A percentile compares a stretch with the other conserved stretches of the same genome.
Conservation (phyloP, 2,888 invertebrate genomes). For the Alsophila aescularia region DNA sequence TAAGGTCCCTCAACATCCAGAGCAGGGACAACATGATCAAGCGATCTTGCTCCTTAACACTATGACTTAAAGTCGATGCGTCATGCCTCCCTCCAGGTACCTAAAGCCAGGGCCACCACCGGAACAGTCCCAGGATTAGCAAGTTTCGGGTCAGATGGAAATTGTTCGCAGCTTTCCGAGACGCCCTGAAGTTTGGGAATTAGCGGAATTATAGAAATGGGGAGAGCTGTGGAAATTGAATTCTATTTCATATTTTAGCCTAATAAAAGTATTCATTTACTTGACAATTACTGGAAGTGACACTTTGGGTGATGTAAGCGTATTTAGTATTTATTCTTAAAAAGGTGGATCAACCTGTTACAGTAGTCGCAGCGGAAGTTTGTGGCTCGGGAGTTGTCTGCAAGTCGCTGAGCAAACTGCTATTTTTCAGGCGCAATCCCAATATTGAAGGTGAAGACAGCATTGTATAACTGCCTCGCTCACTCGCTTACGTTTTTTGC, state of each 20-base stretch:
- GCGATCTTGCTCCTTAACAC: background rate
- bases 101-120: slow-evolving; percentile 16
- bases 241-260: background rate
- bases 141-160: slow-evolving; percentile 31
- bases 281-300: too few species aligned
- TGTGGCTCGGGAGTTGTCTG: too few species aligned
- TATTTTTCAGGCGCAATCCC: too few species aligned
- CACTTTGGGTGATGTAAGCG: too few species aligned
- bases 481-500: too few species aligned
- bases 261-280: too few species aligned
- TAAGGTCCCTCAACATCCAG: background rate
- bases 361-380: too few species aligned
- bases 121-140: slow-evolving; percentile 28
- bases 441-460: too few species aligned
- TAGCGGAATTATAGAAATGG: slow-evolving; percentile 22
- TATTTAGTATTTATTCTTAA: too few species aligned
- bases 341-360: too few species aligned
- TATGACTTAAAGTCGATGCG: background rate
- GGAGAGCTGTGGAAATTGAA: slow-evolving; percentile 23
- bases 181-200: slow-evolving; percentile 24
- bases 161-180: slow-evolving; percentile 24
- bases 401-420: too few species aligned
- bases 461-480: too few species aligned
- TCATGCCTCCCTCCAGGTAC: background rate
- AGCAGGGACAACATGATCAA: background rate